These are phyloP conservation scores for Saccostrea echinata DNA, from an alignment of 1,140 invertebrate species.

Conservation along the genomic window DNA sequence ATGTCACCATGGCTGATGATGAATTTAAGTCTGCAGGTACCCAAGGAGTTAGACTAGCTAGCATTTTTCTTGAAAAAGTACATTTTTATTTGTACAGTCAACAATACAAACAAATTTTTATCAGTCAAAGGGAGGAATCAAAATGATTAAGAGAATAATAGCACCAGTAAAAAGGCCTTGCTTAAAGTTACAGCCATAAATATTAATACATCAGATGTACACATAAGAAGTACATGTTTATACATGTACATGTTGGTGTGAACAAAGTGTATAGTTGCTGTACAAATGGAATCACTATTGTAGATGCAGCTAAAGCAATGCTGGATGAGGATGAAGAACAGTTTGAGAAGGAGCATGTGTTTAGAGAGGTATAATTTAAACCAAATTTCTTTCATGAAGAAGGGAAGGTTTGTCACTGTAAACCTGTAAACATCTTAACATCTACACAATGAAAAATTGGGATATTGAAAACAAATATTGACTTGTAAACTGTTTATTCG, in stretches of 20 bases:
- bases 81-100: background rate
- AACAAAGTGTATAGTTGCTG: background rate
- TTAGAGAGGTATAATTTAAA: slow-evolving; percentile 63
- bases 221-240: background rate
- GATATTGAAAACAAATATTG: too few relatives aligned
- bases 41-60: background rate
- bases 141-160: too few relatives aligned
- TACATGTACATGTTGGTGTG: background rate
- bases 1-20: slow-evolving; percentile 61
- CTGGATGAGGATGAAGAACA: slow-evolving; percentile 69
- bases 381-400: too few relatives aligned
- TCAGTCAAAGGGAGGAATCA: too few relatives aligned
- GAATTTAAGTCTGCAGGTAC: slow-evolving; percentile 57
- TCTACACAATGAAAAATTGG: too few relatives aligned
- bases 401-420: too few relatives aligned
- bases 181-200: too few relatives aligned
- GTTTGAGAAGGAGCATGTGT: slow-evolving; percentile 70
- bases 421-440: too few relatives aligned
- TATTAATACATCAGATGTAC: background rate
- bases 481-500: too few relatives aligned
- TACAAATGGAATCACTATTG: slow-evolving; percentile 30
- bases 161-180: too few relatives aligned
- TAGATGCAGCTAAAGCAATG: slow-evolving; percentile 64
- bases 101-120: background rate
- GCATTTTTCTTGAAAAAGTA: slow-evolving; percentile 12